Conservation (phyloP, 2,797 vertebrate genomes). For the Falco cherrug region DNA sequence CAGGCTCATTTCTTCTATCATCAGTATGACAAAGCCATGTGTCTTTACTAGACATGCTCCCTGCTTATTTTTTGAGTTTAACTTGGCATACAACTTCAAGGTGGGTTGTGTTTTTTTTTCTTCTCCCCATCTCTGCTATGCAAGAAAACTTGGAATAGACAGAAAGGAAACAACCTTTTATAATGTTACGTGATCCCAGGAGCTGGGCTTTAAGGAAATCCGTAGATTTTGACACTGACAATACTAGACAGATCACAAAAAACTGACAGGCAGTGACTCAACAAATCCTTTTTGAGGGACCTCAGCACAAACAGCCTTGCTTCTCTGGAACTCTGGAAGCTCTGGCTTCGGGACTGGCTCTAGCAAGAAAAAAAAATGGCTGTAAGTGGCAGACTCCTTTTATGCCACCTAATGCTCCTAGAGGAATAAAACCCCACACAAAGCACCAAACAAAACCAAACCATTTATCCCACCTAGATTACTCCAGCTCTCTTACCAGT, state of each 20-base stretch:
- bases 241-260: neutral
- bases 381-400: neutral
- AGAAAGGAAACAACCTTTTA: neutral
- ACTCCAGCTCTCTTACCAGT: neutral
- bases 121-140: neutral
- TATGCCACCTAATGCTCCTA: neutral
- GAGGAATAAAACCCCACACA: neutral
- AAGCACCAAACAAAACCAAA: neutral
- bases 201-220: neutral
- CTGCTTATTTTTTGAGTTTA: neutral
- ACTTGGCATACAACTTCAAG: neutral
- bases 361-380: neutral
- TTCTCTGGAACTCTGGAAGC: neutral
- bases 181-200: neutral
- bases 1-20: neutral
- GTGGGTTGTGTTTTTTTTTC: neutral
- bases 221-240: neutral
- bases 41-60: neutral
- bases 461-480: neutral
- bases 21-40: rapidly evolving
- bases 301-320: neutral
- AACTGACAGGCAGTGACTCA: neutral
- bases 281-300: neutral
- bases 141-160: neutral
- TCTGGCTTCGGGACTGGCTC: neutral